Conservation (phyloP, 2,797 vertebrate species). For the Manis pentadactyla region DNA sequence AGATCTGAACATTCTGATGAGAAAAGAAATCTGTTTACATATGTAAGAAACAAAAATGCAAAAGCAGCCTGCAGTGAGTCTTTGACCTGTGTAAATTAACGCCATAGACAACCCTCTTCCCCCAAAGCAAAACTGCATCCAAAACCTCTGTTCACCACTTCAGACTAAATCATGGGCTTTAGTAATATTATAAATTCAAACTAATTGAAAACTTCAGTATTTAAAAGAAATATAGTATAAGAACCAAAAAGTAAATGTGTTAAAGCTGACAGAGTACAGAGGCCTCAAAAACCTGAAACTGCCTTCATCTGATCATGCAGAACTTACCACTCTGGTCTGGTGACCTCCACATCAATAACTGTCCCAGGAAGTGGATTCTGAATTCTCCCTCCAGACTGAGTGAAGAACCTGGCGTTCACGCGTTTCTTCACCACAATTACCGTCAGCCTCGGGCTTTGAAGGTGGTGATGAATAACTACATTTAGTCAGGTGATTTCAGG, state of each 20-base stretch:
- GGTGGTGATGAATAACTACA: not conserved
- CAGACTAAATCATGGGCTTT: not conserved
- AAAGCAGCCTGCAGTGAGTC: not conserved
- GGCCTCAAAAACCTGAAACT: not conserved
- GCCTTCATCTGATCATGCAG: accelerated
- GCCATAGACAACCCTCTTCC: not conserved
- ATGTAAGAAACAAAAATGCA: not conserved
- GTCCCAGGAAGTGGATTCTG: constrained; percentile 96
- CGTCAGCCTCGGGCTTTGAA: constrained; percentile 92
- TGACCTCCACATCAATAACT: constrained; percentile 93
- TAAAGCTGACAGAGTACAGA: not conserved
- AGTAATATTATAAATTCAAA: not conserved
- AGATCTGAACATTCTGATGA: not conserved
- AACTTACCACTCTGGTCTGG: constrained; percentile 95
- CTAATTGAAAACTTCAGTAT: not conserved
- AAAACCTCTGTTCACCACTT: not conserved
- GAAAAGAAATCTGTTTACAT: not conserved
- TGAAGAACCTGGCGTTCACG: constrained; percentile 93
- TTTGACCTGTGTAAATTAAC: not conserved
- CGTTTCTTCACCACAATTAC: constrained; percentile 98
- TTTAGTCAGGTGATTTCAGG: not conserved
- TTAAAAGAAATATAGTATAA: not conserved
- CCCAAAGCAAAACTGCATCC: not conserved
- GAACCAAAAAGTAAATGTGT: not conserved
- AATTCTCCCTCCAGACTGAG: constrained; percentile 85